These are phyloP conservation scores for Porites lobata DNA, from an alignment of 92 coral and sea anemone genomes.

Conservation along the genomic window DNA sequence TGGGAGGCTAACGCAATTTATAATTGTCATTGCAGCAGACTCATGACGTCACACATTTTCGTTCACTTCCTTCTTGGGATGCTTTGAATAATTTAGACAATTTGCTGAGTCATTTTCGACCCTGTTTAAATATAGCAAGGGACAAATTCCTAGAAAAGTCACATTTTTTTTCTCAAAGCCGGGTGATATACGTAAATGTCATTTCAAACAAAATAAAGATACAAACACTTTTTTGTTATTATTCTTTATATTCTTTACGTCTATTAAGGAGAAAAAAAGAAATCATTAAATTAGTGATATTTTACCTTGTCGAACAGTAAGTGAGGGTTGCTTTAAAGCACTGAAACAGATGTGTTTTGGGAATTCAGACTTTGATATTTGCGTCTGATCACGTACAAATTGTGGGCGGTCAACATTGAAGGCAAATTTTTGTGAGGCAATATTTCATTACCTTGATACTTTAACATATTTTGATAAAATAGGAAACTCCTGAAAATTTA, in stretches of 20 bases:
- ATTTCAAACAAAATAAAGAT: too few species aligned
- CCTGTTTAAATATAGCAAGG: neutral
- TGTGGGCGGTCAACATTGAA: neutral
- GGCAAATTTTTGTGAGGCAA: conserved; percentile 1
- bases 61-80: neutral
- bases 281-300: too few species aligned
- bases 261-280: too few species aligned
- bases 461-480: too few species aligned
- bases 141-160: neutral
- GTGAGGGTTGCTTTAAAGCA: conserved; percentile 12
- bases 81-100: neutral
- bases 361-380: neutral
- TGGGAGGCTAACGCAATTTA: conserved; percentile 29
- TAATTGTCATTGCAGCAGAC: conserved; percentile 33
- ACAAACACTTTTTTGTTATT: too few species aligned
- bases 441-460: neutral
- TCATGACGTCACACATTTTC: conserved; percentile 4
- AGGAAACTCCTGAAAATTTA: too few species aligned
- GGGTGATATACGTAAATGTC: too few species aligned
- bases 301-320: too few species aligned
- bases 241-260: too few species aligned
- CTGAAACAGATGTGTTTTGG: conserved; percentile 4
- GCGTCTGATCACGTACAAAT: neutral
- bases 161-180: too few species aligned
- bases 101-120: conserved; percentile 13